Percentiles rank a stretch among this genome's conserved stretches.
Evolutionary conservation across 1,140 invertebrate genomes (phyloP).

Genomic region (Drosophila lowei): DNA sequence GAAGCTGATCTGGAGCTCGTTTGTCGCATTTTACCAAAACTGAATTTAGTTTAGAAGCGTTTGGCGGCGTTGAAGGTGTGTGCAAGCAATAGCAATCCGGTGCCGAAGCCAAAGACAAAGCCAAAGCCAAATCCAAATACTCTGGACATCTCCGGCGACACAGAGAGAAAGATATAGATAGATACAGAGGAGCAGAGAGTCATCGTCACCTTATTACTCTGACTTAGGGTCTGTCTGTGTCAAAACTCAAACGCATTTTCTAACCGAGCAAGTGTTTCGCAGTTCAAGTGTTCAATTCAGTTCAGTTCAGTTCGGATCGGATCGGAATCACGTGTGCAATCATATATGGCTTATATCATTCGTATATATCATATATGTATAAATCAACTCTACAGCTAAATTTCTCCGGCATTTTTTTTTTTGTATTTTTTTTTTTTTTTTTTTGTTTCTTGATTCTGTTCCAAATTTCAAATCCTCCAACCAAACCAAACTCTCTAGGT

Average conservation of each 20-base stretch:
- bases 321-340: conserved; percentile 31
- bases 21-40: conserved; percentile 82
- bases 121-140: conserved; percentile 20
- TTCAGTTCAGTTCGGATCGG: too few species aligned
- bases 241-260: too few species aligned
- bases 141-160: conserved; percentile 18
- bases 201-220: too few species aligned
- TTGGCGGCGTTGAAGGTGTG: conserved; percentile 82
- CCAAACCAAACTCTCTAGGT: conserved; percentile 43
- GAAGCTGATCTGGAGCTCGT: conserved; percentile 81
- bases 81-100: conserved; percentile 67
- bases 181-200: too few species aligned
- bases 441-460: background rate
- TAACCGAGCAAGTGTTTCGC: conserved; percentile 42
- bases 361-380: background rate
- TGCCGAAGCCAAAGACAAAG: conserved; percentile 40
- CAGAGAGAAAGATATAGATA: too few species aligned
- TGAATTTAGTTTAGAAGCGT: conserved; percentile 83
- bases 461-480: conserved; percentile 3
- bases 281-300: conserved; percentile 38
- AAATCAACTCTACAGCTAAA: conserved; percentile 23
- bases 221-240: too few species aligned
- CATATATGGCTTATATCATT: conserved; percentile 12
- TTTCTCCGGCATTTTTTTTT: background rate
- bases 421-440: too few species aligned